Base-by-base conservation (phyloP, 2,888 invertebrate species). In the Meloe dianella region DNA sequence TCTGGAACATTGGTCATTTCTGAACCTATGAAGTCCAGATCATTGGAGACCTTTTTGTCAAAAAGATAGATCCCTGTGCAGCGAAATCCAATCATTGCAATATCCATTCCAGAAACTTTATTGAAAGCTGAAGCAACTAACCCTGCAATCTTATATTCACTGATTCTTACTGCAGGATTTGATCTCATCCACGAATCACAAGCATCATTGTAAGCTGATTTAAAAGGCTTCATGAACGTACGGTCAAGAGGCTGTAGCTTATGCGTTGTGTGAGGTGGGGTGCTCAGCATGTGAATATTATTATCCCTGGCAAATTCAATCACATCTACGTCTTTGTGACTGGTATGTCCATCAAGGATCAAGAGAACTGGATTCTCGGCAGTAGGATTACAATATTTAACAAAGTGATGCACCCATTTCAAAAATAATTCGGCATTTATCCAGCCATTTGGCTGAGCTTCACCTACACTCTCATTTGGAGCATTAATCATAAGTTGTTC, bases 291-390 rank as follows among this genome's bases (percentile, higher is more conserved):
- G 32, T 79, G 71, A 27, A 80, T 73, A 17, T 75, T 74, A 69
- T 80, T 73, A 61, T 78, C 72, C 64, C 79, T 73, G 17, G 78
- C 79, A 63, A 64, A 77, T 54, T 74, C 71, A n/a, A 83, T 71
- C 7, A 76, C 60, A 32, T 77, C 73, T 20, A 79, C 51, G 60
- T 77, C 41, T 68, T 73, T 73, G 32, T 73, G 74, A 56, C 70
- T 73, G 3, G 62, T 20, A 60, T 83, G 82, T 12, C 81, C 81
- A 73, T 83, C 82, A 14, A 82, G 63, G 22, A 82, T 73, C 17
- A 83, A 60, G 38, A 81, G 69, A 41, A 74, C 68, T 10, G 64
- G 68, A 10, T 69, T 61, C 22, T 67, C 66, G 35, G 5, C 29
- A 20, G 62, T 61, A 12, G 70, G 57, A 60, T 68, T 68, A 4